Conservation (phyloP, 2,113 vertebrate species). For the Myrmophylax atrothorax region DNA sequence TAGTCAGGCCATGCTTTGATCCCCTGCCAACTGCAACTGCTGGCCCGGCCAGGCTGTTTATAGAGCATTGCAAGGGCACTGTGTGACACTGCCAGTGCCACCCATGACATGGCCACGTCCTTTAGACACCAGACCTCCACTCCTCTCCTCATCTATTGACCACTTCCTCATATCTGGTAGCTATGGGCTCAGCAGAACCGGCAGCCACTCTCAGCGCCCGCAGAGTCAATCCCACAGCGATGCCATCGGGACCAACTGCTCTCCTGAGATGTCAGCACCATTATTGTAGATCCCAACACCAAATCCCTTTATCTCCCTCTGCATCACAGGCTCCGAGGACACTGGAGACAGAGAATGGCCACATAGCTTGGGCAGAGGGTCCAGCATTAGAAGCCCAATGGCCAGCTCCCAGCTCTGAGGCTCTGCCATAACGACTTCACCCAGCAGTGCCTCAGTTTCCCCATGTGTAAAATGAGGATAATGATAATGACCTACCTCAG, state of each 20-base stretch:
- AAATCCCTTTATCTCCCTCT: background rate
- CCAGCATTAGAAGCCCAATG: background rate
- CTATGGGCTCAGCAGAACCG: rapidly evolving
- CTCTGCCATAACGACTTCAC: background rate
- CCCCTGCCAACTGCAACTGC: background rate
- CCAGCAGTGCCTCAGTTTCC: conserved; percentile 62
- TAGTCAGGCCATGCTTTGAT: rapidly evolving
- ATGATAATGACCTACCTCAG: conserved; percentile 64
- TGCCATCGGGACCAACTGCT: background rate
- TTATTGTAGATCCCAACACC: background rate
- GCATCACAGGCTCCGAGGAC: background rate
- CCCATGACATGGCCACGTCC: background rate
- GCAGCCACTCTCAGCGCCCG: background rate
- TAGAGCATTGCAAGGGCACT: rapidly evolving
- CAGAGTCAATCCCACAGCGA: background rate
- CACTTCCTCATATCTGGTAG: background rate
- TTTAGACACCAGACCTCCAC: background rate
- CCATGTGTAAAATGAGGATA: conserved; percentile 55
- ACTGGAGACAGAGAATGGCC: background rate
- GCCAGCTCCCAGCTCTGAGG: background rate
- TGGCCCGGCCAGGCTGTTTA: rapidly evolving
- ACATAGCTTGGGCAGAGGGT: background rate
- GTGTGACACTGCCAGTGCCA: background rate
- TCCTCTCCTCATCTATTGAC: background rate
- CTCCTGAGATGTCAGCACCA: background rate